These are phyloP conservation scores for Hirtodrosophila duncani DNA, from an alignment of 2,888 invertebrate genomes.

Conservation along the genomic window DNA sequence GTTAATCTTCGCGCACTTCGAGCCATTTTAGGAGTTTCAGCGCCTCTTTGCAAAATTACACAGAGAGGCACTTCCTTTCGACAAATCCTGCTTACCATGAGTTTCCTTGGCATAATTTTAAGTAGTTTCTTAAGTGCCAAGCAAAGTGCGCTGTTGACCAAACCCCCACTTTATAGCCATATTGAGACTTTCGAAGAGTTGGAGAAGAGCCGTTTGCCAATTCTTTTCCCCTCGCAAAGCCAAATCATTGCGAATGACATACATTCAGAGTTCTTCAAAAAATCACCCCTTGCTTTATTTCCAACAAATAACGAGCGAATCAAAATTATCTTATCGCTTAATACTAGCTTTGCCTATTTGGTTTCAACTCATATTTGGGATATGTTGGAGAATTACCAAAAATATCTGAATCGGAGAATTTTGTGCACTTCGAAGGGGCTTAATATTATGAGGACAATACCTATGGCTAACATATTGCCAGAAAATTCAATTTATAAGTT, in stretches of 20 bases:
- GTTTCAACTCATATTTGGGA: not conserved
- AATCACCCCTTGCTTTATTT: not conserved
- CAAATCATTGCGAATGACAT: not conserved
- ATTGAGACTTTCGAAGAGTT: constrained; percentile 22
- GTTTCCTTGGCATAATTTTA: constrained; percentile 23
- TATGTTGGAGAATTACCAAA: not conserved
- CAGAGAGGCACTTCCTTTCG: constrained; percentile 2
- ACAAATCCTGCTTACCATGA: constrained; percentile 20
- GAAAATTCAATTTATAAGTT: not conserved
- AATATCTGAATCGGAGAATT: not conserved
- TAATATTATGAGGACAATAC: not conserved
- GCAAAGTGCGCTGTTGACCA: constrained; percentile 25
- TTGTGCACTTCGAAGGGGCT: constrained; percentile 2
- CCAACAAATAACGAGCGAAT: not conserved
- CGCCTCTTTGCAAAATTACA: constrained; percentile 1
- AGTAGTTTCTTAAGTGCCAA: constrained; percentile 28
- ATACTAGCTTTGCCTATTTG: not conserved
- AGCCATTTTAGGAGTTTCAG: constrained; percentile 23
- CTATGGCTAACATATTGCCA: not conserved
- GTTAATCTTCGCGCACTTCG: constrained; percentile 16
- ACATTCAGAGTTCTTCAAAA: not conserved
- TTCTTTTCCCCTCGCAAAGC: not conserved
- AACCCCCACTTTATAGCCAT: not conserved
- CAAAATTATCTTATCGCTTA: not conserved
- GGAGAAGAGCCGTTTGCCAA: not conserved